Conservation (phyloP, 2,888 invertebrate genomes). For the Drosophila trichaetosa region DNA sequence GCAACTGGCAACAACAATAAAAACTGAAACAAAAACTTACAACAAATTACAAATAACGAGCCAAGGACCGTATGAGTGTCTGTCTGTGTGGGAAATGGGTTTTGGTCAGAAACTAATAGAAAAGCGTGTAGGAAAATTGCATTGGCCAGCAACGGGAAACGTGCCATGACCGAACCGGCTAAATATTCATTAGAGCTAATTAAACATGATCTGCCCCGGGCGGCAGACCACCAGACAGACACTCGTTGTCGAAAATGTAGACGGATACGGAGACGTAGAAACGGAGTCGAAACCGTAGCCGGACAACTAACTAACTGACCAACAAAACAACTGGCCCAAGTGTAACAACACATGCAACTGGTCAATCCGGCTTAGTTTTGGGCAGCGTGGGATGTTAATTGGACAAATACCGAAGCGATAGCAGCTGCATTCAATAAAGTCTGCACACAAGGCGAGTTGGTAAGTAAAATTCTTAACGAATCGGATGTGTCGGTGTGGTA, state of each 20-base stretch:
- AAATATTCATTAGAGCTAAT: conserved; percentile 80
- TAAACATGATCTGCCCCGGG: conserved; percentile 72
- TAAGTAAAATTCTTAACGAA: neutral
- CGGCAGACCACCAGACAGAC: conserved; percentile 12
- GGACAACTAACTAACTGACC: conserved; percentile 33
- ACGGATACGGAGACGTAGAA: neutral
- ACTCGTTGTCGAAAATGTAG: conserved; percentile 7
- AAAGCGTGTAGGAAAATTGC: conserved; percentile 70
- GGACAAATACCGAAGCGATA: conserved; percentile 3
- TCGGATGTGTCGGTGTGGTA: neutral
- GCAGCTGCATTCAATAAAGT: conserved; percentile 8
- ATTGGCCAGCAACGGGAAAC: conserved; percentile 49
- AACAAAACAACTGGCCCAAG: conserved; percentile 41
- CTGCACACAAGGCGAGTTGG: neutral
- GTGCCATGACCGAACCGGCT: conserved; percentile 50
- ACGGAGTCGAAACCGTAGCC: conserved; percentile 8
- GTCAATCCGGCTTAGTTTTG: conserved; percentile 26
- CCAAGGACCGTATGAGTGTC: conserved; percentile 55
- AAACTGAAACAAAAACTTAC: conserved; percentile 76
- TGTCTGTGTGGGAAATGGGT: conserved; percentile 17
- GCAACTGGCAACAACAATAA: conserved; percentile 69
- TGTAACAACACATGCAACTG: conserved; percentile 48
- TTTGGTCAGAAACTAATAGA: conserved; percentile 57
- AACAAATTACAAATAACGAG: conserved; percentile 78
- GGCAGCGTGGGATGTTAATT: conserved; percentile 21